Evolutionary conservation across 2,888 invertebrate species (phyloP), one percentile per base, ranked within the genome.

Genomic region (Limnephilus rhombicus): DNA sequence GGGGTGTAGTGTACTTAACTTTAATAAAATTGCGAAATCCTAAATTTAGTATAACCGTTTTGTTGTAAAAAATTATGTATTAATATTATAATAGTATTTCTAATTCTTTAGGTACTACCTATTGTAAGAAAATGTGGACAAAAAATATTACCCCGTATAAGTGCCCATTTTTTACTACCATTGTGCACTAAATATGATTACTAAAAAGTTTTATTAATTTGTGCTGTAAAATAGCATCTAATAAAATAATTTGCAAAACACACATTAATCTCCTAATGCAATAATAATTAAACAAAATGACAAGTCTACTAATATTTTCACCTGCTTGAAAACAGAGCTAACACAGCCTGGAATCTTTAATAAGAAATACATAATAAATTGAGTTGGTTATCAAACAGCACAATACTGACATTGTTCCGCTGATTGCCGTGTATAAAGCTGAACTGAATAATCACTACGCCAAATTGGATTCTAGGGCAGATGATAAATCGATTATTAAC

Each of bases 391-490:
- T 82, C 9, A 34, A 34, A 34, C 29, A 82, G 34, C 13, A 82
- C 31, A 82, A 82, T 82, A 82, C 82, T 82, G 82, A 82, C 34
- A 82, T 82, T 82, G 82, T 82, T 82, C 82, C 31, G 31, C 82
- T 82, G 82, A 34, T 82, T 82, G 31, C 31, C 34, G 34, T 31
- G 34, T 68, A 24, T n/a, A 45, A n/a, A 41, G 18, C 86, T 29
- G 45, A 86, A 86, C 86, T n/a, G 41, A 86, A 45, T 68, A 86
- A 86, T 86, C 86, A 86, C 45, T 31, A 49, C 45, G 86, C 86
- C 86, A 86, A 86, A 86, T 86, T 86, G 86, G 86, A 86, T 86
- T 49, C 85, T 41, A 37, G 18, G n/a, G 29, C 86, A 86, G 86
- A 86, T 86, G 86, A 86, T 86, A 86, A 86, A 86, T 86, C 24